Evolutionary conservation across 2,888 invertebrate species (phyloP).

Genomic region (Papilio demoleus): DNA sequence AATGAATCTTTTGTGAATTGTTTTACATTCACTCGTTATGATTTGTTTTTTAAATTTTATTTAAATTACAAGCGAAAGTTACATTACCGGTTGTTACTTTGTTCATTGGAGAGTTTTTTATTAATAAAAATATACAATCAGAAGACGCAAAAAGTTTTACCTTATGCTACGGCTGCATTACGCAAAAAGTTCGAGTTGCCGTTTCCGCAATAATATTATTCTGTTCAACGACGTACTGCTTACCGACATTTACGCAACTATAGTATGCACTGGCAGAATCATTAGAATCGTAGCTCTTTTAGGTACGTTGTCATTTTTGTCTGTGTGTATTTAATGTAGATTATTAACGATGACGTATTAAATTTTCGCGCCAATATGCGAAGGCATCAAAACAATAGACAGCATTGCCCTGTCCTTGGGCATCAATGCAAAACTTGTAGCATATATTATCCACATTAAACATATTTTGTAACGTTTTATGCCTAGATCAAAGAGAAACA

Average conservation of each 20-base stretch:
- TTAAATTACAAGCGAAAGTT: conserved; percentile 4
- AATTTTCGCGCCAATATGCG: conserved; percentile 20
- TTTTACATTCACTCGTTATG: neutral
- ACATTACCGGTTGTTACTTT: conserved; percentile 11
- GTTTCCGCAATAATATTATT: too few species aligned
- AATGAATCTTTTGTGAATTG: conserved; percentile 25
- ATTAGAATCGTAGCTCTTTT: neutral
- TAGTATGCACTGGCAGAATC: too few species aligned
- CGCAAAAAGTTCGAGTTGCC: too few species aligned
- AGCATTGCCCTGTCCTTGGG: conserved; percentile 24
- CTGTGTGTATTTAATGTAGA: neutral
- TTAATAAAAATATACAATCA: neutral
- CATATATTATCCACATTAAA: neutral
- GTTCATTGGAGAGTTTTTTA: neutral
- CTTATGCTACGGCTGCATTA: too few species aligned
- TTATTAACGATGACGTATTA: conserved; percentile 24
- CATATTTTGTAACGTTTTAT: neutral
- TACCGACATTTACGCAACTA: too few species aligned
- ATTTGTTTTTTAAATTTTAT: neutral
- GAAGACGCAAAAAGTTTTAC: neutral
- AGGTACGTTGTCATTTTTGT: neutral
- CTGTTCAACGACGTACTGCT: too few species aligned
- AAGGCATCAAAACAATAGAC: conserved; percentile 32
- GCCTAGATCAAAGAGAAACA: neutral
- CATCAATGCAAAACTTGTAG: neutral